phyloP scores from a whole-genome alignment of 2,888 invertebrate species.

The Sphecodes monilicornis region DNA sequence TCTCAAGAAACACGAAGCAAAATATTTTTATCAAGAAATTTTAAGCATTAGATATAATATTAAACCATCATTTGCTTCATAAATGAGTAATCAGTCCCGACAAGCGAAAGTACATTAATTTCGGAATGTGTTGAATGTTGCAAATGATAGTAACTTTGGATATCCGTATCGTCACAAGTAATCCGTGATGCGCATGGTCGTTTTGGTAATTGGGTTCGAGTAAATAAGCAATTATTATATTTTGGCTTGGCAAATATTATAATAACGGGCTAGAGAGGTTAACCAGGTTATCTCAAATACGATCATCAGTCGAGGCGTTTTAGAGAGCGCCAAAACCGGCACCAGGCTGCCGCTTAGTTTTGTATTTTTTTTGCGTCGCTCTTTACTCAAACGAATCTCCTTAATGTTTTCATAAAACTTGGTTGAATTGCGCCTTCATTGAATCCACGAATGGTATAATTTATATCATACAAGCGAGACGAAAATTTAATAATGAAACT shows the following conservation, averaged over 20 bases:
- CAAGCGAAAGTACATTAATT: neutral
- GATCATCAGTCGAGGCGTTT: conserved; percentile 76
- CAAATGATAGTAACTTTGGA: conserved; percentile 39
- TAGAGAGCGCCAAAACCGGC: conserved; percentile 78
- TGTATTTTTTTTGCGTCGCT: conserved; percentile 50
- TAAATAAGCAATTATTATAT: conserved; percentile 82
- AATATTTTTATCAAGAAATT: no score
- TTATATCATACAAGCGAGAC: neutral
- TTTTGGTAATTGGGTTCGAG: conserved; percentile 78
- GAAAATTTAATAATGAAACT: neutral
- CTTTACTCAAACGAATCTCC: conserved; percentile 47
- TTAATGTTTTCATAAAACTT: conserved; percentile 66
- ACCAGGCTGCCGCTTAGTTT: conserved; percentile 70
- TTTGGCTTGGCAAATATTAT: conserved; percentile 82
- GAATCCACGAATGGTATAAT: neutral
- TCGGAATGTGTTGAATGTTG: conserved; percentile 4
- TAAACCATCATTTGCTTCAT: no score
- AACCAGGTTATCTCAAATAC: conserved; percentile 79
- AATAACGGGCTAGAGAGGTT: conserved; percentile 79
- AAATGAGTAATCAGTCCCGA: no score
- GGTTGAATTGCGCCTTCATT: neutral
- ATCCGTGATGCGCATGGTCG: conserved; percentile 57
- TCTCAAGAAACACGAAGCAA: no score
- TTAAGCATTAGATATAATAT: no score
- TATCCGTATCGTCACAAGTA: conserved; percentile 57